Conservation (phyloP, 35 echinoderm and acorn worm species). For the Apostichopus parvimensis region DNA sequence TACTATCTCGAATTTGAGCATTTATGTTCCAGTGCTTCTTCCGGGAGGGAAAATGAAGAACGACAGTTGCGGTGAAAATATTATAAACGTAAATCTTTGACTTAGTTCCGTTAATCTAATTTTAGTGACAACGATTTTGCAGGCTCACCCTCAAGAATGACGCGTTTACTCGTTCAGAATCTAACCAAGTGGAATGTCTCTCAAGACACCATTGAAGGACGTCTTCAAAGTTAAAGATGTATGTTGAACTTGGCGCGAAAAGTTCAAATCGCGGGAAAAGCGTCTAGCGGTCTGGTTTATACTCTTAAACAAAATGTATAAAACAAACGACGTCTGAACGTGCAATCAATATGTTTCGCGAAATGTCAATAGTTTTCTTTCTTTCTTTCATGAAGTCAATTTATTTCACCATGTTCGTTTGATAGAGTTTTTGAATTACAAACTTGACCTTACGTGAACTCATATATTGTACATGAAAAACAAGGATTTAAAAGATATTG, state of each 20-base stretch:
- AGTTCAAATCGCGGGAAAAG: too few species aligned
- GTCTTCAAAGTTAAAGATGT: not conserved
- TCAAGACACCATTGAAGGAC: not conserved
- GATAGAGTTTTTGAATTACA: too few species aligned
- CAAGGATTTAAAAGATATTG: too few species aligned
- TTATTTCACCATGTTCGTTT: too few species aligned
- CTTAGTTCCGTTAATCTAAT: constrained; percentile 19
- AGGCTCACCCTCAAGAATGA: not conserved
- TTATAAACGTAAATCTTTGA: constrained; percentile 1
- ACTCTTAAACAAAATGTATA: too few species aligned
- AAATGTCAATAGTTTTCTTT: too few species aligned
- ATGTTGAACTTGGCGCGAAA: not conserved
- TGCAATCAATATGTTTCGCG: too few species aligned
- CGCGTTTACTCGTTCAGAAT: not conserved
- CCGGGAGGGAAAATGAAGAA: constrained; percentile 2
- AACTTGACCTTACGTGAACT: too few species aligned
- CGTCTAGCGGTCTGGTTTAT: too few species aligned
- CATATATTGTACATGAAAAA: too few species aligned
- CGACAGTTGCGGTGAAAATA: not conserved
- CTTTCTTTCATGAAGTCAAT: too few species aligned
- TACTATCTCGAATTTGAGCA: not conserved
- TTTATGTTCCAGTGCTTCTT: not conserved
- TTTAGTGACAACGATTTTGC: constrained; percentile 13
- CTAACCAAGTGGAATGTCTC: not conserved
- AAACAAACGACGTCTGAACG: too few species aligned